Conservation (phyloP, 1,140 invertebrate species). For the Dufourea novaeangliae region DNA sequence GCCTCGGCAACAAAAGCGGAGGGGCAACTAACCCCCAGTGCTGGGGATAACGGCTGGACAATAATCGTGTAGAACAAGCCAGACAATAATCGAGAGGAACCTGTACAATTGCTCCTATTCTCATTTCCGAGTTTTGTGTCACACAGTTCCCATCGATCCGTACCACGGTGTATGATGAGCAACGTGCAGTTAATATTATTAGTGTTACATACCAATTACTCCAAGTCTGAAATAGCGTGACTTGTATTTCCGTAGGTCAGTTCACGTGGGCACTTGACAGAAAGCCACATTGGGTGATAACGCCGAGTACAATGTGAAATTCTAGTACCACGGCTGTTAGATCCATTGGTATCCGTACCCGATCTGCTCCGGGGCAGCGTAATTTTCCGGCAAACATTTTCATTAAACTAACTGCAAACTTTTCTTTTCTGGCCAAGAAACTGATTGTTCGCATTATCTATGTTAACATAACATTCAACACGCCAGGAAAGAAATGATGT, state of each 20-base stretch:
- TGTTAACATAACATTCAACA: not conserved
- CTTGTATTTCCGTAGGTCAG: slow-evolving; percentile 41
- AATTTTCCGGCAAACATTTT: slow-evolving; percentile 18
- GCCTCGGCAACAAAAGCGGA: too few relatives aligned
- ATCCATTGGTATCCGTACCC: slow-evolving; percentile 13
- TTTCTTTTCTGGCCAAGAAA: slow-evolving; percentile 3
- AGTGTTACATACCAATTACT: slow-evolving; percentile 16
- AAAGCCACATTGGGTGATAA: slow-evolving; percentile 55
- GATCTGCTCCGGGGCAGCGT: slow-evolving; percentile 2
- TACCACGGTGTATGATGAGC: not conserved
- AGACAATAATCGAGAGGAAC: too few relatives aligned
- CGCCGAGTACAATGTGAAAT: slow-evolving; percentile 49
- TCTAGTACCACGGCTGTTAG: slow-evolving; percentile 21
- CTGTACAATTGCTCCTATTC: too few relatives aligned
- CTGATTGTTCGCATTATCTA: not conserved
- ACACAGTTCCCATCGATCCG: not conserved
- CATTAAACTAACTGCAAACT: slow-evolving; percentile 29
- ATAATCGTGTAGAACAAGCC: too few relatives aligned
- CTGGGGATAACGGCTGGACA: too few relatives aligned
- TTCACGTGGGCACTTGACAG: slow-evolving; percentile 44
- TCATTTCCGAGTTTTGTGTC: not conserved
- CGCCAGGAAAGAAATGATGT: too few relatives aligned
- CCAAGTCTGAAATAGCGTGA: slow-evolving; percentile 40
- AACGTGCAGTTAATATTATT: slow-evolving; percentile 24
- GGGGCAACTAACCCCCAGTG: too few relatives aligned